Evolutionary conservation across 1,140 invertebrate species (phyloP).

Genomic region (Idris sp.): DNA sequence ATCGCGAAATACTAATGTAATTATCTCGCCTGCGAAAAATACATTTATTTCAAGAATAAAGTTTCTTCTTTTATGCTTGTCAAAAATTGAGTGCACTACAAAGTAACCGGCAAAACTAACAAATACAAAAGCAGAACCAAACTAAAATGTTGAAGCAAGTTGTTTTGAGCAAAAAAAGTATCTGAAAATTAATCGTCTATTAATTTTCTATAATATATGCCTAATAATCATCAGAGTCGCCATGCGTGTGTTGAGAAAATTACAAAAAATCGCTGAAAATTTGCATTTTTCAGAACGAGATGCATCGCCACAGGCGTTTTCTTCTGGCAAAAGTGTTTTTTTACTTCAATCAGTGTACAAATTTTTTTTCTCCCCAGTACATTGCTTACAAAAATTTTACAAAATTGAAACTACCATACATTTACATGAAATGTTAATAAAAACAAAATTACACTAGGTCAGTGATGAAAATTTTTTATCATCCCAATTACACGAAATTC

Average conservation of each 20-base stretch:
- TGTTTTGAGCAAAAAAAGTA: not conserved
- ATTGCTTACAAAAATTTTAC: no score
- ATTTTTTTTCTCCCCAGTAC: no score
- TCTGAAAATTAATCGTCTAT: slow-evolving; percentile 35
- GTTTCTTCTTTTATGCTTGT: slow-evolving; percentile 14
- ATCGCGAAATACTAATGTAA: slow-evolving; percentile 67
- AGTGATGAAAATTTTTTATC: no score
- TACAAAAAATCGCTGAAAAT: slow-evolving; percentile 33
- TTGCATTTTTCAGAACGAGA: slow-evolving; percentile 27
- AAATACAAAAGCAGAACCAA: slow-evolving; percentile 16
- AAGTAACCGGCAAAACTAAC: slow-evolving; percentile 24
- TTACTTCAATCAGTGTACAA: no score
- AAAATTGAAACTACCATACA: no score
- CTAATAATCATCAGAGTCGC: slow-evolving; percentile 18
- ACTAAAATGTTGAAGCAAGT: slow-evolving; percentile 1
- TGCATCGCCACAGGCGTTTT: slow-evolving; percentile 2
- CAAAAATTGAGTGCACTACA: slow-evolving; percentile 12
- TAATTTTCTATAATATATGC: slow-evolving; percentile 29
- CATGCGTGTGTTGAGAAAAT: slow-evolving; percentile 33
- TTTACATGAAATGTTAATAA: no score
- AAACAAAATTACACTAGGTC: no score
- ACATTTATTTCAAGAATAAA: no score
- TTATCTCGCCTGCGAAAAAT: slow-evolving; percentile 59
- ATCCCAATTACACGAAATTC: no score
- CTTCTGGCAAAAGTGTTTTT: not conserved